phyloP scores from a whole-genome alignment of 2,113 vertebrate species.

The Bos taurus region DNA sequence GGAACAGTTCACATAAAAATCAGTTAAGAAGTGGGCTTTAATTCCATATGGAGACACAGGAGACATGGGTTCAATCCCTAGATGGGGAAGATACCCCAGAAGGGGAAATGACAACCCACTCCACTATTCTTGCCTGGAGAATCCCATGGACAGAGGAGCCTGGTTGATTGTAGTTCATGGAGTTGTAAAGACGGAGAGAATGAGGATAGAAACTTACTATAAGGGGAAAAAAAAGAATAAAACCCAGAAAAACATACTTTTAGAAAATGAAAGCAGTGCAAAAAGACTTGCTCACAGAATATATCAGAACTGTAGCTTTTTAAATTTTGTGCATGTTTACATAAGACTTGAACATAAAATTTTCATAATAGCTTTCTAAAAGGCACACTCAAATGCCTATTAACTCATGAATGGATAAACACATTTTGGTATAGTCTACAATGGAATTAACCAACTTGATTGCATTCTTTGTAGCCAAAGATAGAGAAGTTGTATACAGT shows the following conservation, averaged over 20 bases:
- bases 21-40: neutral
- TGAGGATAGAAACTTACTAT: neutral
- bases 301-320: neutral
- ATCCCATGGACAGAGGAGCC: neutral
- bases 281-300: neutral
- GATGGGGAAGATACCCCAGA: neutral
- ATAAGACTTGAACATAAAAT: neutral
- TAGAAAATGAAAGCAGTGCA: neutral
- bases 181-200: neutral
- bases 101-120: neutral
- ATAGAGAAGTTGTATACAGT: neutral
- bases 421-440: neutral
- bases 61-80: neutral
- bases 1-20: neutral
- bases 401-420: neutral
- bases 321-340: neutral
- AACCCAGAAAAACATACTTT: neutral
- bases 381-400: neutral
- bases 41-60: neutral
- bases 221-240: too few relatives aligned
- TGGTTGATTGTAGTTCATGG: neutral
- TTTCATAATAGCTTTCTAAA: neutral
- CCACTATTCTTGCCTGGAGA: neutral
- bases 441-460: neutral
- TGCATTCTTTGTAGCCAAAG: neutral